phyloP scores from a whole-genome alignment of 2,113 vertebrate species.

The Psilopogon haemacephalus region DNA sequence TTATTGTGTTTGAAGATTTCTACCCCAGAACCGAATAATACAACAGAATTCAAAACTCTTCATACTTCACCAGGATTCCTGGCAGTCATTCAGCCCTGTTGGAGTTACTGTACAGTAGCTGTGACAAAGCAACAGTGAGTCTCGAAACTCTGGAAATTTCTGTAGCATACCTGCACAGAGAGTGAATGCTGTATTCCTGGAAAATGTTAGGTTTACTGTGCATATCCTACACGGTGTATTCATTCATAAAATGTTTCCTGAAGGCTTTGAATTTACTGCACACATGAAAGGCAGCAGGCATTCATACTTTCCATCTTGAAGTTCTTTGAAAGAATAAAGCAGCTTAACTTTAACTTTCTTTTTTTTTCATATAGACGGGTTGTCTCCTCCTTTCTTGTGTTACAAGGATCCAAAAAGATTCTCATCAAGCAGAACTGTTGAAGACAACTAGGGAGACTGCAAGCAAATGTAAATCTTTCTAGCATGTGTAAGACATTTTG shows the following conservation, averaged over 20 bases:
- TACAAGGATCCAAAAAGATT: neutral
- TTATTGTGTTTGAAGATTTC: neutral
- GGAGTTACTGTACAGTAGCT: neutral
- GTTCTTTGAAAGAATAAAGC: neutral
- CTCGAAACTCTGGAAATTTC: neutral
- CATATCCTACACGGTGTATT: neutral
- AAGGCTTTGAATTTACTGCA: neutral
- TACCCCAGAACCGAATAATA: neutral
- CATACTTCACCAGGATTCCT: neutral
- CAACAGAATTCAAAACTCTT: neutral
- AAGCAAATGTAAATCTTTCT: neutral
- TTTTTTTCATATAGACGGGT: neutral
- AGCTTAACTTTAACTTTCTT: neutral
- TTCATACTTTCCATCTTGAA: neutral
- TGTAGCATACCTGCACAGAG: too few species aligned
- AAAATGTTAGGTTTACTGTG: neutral
- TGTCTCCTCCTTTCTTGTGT: neutral
- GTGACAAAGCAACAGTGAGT: neutral
- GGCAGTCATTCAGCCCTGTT: neutral
- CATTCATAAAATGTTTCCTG: neutral
- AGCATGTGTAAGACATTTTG: accelerated
- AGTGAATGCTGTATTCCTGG: neutral
- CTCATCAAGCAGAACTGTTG: neutral
- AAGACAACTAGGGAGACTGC: neutral
- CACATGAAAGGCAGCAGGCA: accelerated